Evolutionary conservation across 2,797 vertebrate species (phyloP), one percentile per base, ranked within the genome.

Genomic region (Silurus aristotelis): DNA sequence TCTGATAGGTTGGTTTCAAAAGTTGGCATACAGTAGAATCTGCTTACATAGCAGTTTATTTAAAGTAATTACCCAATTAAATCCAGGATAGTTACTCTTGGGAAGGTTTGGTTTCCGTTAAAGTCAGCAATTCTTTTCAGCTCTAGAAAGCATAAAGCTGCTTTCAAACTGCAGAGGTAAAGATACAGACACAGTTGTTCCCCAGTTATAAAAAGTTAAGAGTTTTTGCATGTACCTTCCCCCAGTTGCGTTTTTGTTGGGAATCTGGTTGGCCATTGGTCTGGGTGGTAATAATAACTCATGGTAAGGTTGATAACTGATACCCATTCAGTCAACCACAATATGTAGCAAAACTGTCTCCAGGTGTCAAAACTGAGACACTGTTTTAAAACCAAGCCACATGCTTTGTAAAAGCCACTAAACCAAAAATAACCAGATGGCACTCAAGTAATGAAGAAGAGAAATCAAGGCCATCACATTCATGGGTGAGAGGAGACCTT

Each of bases 41-140:
- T 85, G 85, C 76, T 82, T 83, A 87, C 67, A 48, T 67, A 56
- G 66, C 85, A 88, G 70, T 85, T 82, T 86, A 80, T 82, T 82
- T 46, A 85, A 87, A 83, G n/a, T 76, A 87, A 87, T 85, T 80
- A 84, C 73, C 76, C 80, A 87, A 87, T 88, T 86, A 77, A 75
- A 83, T 77, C 17, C 60, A 73, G 72, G 61, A 56, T 17, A 27
- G 55, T 64, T 85, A 22, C 87, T 84, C 78, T 85, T 27, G 83
- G 85, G 81, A 79, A 75, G 22, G 19, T 68, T 66, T 64, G 3
- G 48, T 84, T 88, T 88, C 82, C 6, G 52, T 71, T 85, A 71
- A 80, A 67, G 84, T 89, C 87, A 88, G 87, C 89, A 46, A 43
- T 82, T 67, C 78, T 63, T 79, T 71, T 70, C 31, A 88, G 72